Base-by-base conservation (phyloP, 2,888 invertebrate species). In the Notocelia uddmanniana region DNA sequence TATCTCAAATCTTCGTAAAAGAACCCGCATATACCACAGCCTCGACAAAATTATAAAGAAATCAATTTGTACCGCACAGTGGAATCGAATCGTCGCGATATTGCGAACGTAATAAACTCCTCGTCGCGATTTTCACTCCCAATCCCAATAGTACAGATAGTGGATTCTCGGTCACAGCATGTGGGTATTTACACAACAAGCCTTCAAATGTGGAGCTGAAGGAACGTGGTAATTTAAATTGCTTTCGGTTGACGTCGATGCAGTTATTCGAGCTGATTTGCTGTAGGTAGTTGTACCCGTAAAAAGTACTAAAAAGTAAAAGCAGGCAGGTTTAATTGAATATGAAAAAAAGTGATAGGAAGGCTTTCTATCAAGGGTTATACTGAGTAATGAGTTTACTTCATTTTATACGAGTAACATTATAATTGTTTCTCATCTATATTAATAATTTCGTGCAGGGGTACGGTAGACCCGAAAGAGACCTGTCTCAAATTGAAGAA, bases 81-180 rank as follows among this genome's bases (percentile, higher is more conserved):
- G 77, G 78, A 81, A 83, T 85, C 79, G 83, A 80, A 79, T 79
- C 76, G 78, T 77, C 76, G 66, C 83, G 82, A 85, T 90, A 89
- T 88, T 89, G 88, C 84, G 81, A 87, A 86, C 85, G 84, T 87
- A 89, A 89, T 89, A 89, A 89, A 87, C 86, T 81, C 82, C 81
- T 84, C 76, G 77, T 80, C 77, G 64, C 78, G 74, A 87, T 84
- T 88, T 88, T 83, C 87, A 85, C 85, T 87, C 79, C 81, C 85
- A 81, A 83, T 87, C 79, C 81, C 85, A 81, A 83, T 85, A 86
- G 82, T 54, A 48, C 58, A 45, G 66, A 67, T 67, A 72, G 67
- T 60, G 60, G 68, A 62, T 72, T 72, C 72, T 67, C 62, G 68
- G 72, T 62, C 62, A 72, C 62, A 72, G 37, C 62, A 68, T 68